These are phyloP conservation scores for Hycleus cichorii DNA, from an alignment of 1,140 invertebrate species.

Conservation along the genomic window DNA sequence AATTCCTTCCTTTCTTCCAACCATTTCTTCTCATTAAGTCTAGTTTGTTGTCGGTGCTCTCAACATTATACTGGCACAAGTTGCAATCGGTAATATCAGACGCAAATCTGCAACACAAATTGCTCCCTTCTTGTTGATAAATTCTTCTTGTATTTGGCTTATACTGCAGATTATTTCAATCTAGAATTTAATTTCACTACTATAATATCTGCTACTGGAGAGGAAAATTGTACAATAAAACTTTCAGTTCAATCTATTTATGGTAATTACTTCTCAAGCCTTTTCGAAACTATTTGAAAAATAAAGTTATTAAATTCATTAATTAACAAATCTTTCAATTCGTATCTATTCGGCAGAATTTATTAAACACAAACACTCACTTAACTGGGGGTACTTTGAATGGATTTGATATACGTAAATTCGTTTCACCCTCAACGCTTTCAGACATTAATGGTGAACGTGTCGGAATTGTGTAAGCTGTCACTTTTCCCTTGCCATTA, in stretches of 20 bases:
- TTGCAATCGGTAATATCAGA: slow-evolving; percentile 9
- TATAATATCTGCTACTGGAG: neutral
- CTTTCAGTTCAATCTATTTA: no score
- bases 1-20: slow-evolving; percentile 25
- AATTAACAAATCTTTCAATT: slow-evolving; percentile 25
- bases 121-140: slow-evolving; percentile 1
- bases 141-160: neutral
- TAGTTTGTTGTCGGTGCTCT: slow-evolving; percentile 8
- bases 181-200: neutral
- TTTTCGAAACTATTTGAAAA: neutral
- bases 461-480: slow-evolving; percentile 27
- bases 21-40: slow-evolving; percentile 29
- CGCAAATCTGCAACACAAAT: slow-evolving; percentile 19
- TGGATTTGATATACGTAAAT: slow-evolving; percentile 23
- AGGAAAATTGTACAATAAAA: no score
- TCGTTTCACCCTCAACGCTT: slow-evolving; percentile 22
- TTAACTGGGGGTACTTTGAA: slow-evolving; percentile 18
- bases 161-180: neutral
- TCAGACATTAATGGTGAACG: slow-evolving; percentile 30
- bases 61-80: slow-evolving; percentile 1
- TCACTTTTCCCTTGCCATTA: slow-evolving; percentile 23
- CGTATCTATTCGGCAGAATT: slow-evolving; percentile 19
- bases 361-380: slow-evolving; percentile 21
- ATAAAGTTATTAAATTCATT: neutral
- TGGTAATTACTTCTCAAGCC: no score